Evolutionary conservation across 2,888 invertebrate genomes (phyloP), one percentile per base, ranked within the genome.

Genomic region (Scrobipalpa atriplicella): DNA sequence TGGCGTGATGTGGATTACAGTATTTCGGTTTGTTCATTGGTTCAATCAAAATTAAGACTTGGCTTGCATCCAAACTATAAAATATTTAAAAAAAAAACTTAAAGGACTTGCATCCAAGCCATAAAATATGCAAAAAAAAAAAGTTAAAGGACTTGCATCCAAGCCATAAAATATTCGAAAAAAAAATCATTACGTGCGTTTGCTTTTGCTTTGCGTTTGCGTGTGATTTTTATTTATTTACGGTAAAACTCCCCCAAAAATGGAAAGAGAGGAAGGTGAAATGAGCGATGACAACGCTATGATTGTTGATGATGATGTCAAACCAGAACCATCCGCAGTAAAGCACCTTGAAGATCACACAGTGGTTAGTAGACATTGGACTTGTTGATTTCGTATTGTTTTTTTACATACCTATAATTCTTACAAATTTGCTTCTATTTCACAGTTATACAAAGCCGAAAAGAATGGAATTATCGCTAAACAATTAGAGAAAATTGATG

Each of bases 221-320:
- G 41, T 11, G 13, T 51, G 16, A n/a, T n/a, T 21, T 29, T 29
- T 56, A 36, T 36, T 56, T 19, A 36, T 10, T 7, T 29, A 56
- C 29, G 29, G 5, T 29, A 5, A 5, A 36, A 18, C 1, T 36
- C 16, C 3, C 29, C 5, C 8, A 58, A 58, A 29, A 58, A 85
- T 89, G 82, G 92, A 92, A 62, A 85, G 75, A 76, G 92, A 92
- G 82, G 92, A 92, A 72, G 92, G 92, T 75, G 92, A 92, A 89
- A 92, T 92, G 92, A 92, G 91, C 75, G 92, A 91, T 71, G 91
- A 91, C 70, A 83, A 82, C 71, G 80, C 83, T 70, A 92, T 92
- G 91, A 65, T 81, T 66, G 78, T 86, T 72, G 79, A 86, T 38
- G 58, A 58, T 38, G 58, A 58, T 16, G 16, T 36, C 64, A 89